Base-by-base conservation (phyloP, 2,888 invertebrate genomes). In the Thumatha senex region DNA sequence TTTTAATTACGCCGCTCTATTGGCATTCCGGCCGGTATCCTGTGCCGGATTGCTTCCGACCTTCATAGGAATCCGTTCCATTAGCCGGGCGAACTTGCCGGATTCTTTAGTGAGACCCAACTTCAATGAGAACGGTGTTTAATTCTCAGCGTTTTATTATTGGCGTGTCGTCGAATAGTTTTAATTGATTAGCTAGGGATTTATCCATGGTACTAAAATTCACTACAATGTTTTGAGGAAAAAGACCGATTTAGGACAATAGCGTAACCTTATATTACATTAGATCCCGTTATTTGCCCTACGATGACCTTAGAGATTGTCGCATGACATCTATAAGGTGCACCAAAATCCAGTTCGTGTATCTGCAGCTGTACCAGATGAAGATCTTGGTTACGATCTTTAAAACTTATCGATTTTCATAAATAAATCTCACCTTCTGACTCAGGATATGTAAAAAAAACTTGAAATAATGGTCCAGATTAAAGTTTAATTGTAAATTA, bases 1-100 rank as follows among this genome's bases (percentile, higher is more conserved):
- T 82, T 85, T 86, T 86, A 86, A 86, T 86, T 85, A 84, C 84
- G 78, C 70, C 72, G 69, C 75, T 71, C 73, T 77, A 84, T 84
- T 81, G 83, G 72, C 81, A 85, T 85, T 84, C 85, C 85, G 63
- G 63, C 46, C 72, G 66, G 64, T 63, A 65, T 62, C 70, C 65
- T 67, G 58, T 61, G 67, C 74, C 70, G 72, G 74, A 74, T 73
- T 72, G 72, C 70, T 68, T 71, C 72, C 73, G 72, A 72, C 75
- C 75, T 66, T 69, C 74, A 67, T 61, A 68, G 84, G 84, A 84
- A 86, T 86, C 82, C 78, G 72, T 77, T 80, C 81, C 74, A 86
- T 85, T 84, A 82, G 82, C 84, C 55, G 64, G 68, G n/a, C 59
- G 67, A 77, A 81, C 80, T 82, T 75, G 63, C 67, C 67, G 76